Conservation (phyloP, 1,140 invertebrate genomes). For the Latrodectus geometricus region DNA sequence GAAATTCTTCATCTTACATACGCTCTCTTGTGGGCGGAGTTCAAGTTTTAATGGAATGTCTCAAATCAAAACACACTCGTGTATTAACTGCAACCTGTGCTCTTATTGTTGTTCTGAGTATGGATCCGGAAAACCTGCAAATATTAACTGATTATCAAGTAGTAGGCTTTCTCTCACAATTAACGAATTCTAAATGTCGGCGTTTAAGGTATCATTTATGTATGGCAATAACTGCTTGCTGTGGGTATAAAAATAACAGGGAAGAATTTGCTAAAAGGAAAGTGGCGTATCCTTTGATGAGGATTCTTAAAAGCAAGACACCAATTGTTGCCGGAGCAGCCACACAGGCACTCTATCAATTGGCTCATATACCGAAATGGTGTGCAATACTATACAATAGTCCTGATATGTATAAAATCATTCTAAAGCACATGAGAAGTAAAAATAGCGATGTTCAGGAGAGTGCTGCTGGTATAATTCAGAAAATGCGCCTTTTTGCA, state of each 20-base stretch:
- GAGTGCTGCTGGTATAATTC: conserved; percentile 25
- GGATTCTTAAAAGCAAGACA: conserved; percentile 31
- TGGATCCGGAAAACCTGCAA: conserved; percentile 23
- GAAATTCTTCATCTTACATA: conserved; percentile 21
- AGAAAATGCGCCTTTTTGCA: conserved; percentile 44
- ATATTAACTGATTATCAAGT: conserved; percentile 42
- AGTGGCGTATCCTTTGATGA: conserved; percentile 27
- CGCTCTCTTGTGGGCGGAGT: conserved; percentile 33
- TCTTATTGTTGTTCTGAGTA: conserved; percentile 29
- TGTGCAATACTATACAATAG: conserved; percentile 46
- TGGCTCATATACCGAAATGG: conserved; percentile 29
- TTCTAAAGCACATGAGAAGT: conserved; percentile 20
- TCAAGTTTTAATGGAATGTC: conserved; percentile 25
- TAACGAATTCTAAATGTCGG: conserved; percentile 22
- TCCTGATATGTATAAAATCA: conserved; percentile 9
- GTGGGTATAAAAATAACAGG: conserved; percentile 5
- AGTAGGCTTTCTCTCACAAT: conserved; percentile 19
- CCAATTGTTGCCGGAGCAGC: conserved; percentile 20
- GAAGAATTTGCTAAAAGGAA: conserved; percentile 29
- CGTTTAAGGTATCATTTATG: conserved; percentile 46
- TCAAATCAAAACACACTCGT: conserved; percentile 20
- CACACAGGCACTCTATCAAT: conserved; percentile 21
- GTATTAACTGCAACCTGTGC: conserved; percentile 38
- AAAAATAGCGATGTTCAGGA: conserved; percentile 35
- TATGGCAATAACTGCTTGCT: conserved; percentile 49